Conservation (phyloP, 2,113 vertebrate species). For the Ageneiosus marmoratus region DNA sequence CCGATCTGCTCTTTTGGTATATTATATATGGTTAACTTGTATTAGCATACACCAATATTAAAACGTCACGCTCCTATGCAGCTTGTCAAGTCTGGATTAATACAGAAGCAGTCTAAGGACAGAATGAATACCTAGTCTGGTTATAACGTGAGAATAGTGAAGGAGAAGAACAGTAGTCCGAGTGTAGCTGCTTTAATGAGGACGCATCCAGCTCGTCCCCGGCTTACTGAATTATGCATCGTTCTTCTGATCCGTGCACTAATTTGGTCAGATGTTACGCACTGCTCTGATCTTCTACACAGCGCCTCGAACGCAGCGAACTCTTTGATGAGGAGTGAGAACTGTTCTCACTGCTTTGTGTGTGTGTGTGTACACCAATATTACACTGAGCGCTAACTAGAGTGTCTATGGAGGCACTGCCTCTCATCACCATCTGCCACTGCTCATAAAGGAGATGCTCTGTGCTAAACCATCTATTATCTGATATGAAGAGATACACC, state of each 20-base stretch:
- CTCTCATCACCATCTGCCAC: constrained; percentile 36
- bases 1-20: background rate
- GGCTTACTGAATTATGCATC: constrained; percentile 44
- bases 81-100: background rate
- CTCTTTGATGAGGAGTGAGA: constrained; percentile 31
- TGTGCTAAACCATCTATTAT: constrained; percentile 26
- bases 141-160: background rate
- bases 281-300: constrained; percentile 41
- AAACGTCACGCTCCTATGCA: background rate
- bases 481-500: constrained; percentile 7
- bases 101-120: background rate
- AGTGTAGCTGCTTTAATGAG: constrained; percentile 27
- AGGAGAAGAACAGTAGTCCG: constrained; percentile 24
- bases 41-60: background rate
- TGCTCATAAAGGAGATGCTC: constrained; percentile 29
- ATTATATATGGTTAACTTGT: background rate
- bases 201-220: constrained; percentile 18
- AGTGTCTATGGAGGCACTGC: constrained; percentile 30
- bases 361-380: constrained; percentile 15
- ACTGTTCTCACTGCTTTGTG: constrained; percentile 18
- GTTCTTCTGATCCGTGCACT: constrained; percentile 39
- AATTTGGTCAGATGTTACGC: constrained; percentile 46
- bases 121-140: background rate
- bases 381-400: constrained; percentile 9
- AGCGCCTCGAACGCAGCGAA: constrained; percentile 12